These are phyloP conservation scores for Spodoptera litura DNA, from an alignment of 1,140 invertebrate genomes.

Conservation along the genomic window DNA sequence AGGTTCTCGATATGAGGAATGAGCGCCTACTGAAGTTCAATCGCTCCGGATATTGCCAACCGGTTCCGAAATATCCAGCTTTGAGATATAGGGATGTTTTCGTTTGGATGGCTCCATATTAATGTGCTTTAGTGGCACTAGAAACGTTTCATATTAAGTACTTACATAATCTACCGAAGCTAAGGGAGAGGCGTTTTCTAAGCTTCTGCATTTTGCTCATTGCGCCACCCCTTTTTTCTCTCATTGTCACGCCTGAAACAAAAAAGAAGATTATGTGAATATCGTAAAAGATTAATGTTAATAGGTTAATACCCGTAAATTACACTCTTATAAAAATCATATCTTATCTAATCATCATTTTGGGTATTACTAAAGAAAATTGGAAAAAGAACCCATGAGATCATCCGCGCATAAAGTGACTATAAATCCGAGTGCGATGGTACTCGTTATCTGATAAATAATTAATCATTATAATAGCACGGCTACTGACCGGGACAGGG, in stretches of 20 bases:
- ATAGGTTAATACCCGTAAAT: too few relatives aligned
- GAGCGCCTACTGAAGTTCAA: constrained; percentile 12
- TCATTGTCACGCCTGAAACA: constrained; percentile 93
- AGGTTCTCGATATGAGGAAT: constrained; percentile 1
- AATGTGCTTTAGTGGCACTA: constrained; percentile 7
- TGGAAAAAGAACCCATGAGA: not conserved
- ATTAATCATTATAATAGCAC: constrained; percentile 17
- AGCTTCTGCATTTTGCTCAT: constrained; percentile 95
- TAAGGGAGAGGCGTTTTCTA: constrained; percentile 95
- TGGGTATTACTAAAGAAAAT: not conserved
- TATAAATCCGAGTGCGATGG: not conserved
- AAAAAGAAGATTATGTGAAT: constrained; percentile 59
- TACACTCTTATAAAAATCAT: too few relatives aligned
- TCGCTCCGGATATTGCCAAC: constrained; percentile 20
- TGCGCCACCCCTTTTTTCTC: constrained; percentile 95
- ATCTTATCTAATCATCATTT: too few relatives aligned
- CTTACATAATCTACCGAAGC: constrained; percentile 97
- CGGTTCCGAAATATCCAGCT: constrained; percentile 32
- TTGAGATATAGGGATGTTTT: constrained; percentile 17
- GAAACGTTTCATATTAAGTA: constrained; percentile 66
- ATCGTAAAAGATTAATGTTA: too few relatives aligned
- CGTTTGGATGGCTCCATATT: constrained; percentile 16
- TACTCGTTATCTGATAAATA: constrained; percentile 15
- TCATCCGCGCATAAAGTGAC: not conserved
- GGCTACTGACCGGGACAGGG: not conserved